These are phyloP conservation scores for Lobophora halterata DNA, from an alignment of 2,888 invertebrate genomes.

Conservation along the genomic window DNA sequence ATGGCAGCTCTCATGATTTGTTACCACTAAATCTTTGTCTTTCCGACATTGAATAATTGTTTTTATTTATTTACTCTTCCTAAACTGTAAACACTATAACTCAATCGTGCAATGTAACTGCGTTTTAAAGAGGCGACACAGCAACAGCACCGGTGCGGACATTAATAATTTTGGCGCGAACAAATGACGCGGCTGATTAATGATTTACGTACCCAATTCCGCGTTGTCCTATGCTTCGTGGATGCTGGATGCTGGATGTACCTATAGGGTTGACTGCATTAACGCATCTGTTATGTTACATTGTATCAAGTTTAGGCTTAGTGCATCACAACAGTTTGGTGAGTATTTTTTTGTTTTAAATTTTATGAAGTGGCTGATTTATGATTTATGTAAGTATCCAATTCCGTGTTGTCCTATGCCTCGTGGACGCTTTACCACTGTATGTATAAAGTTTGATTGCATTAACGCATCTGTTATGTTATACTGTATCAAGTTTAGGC, in stretches of 20 bases:
- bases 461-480: constrained; percentile 29
- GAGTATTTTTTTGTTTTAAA: too few relatives aligned
- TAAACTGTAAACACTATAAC: constrained; percentile 40
- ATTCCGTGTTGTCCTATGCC: constrained; percentile 67
- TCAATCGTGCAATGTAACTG: constrained; percentile 41
- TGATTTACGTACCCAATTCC: constrained; percentile 74
- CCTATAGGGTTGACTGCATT: constrained; percentile 31
- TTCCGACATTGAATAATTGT: constrained; percentile 10
- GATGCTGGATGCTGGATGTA: constrained; percentile 32
- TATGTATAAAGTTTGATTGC: constrained; percentile 27
- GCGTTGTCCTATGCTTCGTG: too few relatives aligned
- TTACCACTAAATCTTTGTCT: constrained; percentile 1
- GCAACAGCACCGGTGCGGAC: constrained; percentile 49
- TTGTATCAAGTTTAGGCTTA: constrained; percentile 11
- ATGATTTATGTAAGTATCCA: constrained; percentile 76
- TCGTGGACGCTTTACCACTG: constrained; percentile 34
- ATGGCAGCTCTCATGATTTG: too few relatives aligned
- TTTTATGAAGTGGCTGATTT: constrained; percentile 77
- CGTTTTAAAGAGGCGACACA: constrained; percentile 65
- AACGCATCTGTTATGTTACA: constrained; percentile 23
- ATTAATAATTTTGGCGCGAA: constrained; percentile 76
- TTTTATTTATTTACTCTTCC: constrained; percentile 17
- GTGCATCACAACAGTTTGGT: too few relatives aligned
- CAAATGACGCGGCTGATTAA: constrained; percentile 78
- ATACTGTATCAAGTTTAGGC: constrained; percentile 12